Evolutionary conservation across 1,140 invertebrate genomes (phyloP).

Genomic region (Acromyrmex charruanus): DNA sequence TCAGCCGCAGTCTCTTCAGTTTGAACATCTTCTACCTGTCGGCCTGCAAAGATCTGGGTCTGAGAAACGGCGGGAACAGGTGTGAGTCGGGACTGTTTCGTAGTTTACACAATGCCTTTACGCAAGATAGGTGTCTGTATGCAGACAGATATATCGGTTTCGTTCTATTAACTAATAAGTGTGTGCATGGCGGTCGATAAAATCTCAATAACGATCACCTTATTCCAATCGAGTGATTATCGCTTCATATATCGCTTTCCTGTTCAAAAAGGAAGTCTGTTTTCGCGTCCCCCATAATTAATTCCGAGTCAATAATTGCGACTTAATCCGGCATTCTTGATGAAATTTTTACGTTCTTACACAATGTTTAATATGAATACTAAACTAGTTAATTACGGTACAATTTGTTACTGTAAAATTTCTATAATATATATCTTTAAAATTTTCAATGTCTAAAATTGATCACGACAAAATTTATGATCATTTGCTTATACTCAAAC

Average conservation of each 20-base stretch:
- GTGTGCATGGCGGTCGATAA: constrained; percentile 17
- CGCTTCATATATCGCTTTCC: background rate
- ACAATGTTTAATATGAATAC: background rate
- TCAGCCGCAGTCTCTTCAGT: constrained; percentile 19
- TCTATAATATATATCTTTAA: background rate
- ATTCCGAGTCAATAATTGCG: constrained; percentile 19
- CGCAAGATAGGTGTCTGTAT: constrained; percentile 38
- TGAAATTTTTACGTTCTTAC: background rate
- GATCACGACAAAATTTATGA: background rate
- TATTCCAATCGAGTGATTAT: constrained; percentile 27
- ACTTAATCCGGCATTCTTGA: background rate
- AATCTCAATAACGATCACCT: constrained; percentile 56
- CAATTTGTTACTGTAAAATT: background rate
- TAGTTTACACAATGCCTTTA: background rate
- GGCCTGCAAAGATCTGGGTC: constrained; percentile 48
- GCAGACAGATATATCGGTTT: constrained; percentile 41
- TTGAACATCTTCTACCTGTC: constrained; percentile 70
- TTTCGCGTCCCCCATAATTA: constrained; percentile 29
- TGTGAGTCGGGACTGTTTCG: constrained; percentile 67
- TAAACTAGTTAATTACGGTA: background rate
- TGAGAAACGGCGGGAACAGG: constrained; percentile 68
- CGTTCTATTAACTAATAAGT: constrained; percentile 65
- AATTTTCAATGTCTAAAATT: background rate
- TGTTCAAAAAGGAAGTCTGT: background rate
- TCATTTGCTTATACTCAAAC: constrained; percentile 3